phyloP scores from a whole-genome alignment of 2,797 vertebrate species.

The Propithecus perrieri region DNA sequence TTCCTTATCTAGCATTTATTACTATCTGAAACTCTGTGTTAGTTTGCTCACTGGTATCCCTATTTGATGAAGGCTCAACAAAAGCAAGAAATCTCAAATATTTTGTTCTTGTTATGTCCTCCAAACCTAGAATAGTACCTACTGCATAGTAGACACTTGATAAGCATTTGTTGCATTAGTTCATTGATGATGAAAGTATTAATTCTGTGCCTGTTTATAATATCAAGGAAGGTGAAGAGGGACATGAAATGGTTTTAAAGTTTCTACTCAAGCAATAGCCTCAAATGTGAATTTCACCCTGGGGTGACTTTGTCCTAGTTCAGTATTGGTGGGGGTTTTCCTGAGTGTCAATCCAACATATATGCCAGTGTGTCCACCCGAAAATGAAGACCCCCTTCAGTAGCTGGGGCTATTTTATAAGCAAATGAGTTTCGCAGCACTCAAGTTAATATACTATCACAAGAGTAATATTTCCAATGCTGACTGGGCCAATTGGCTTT shows the following conservation, averaged over 20 bases:
- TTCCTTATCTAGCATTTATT: background rate
- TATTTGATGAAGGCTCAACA: background rate
- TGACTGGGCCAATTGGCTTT: conserved; percentile 80
- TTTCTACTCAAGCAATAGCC: background rate
- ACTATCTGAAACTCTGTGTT: background rate
- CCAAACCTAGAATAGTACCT: background rate
- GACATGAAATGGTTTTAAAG: background rate
- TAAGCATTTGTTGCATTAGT: background rate
- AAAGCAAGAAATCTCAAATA: background rate
- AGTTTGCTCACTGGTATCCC: background rate
- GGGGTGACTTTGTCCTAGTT: background rate
- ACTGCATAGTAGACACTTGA: background rate
- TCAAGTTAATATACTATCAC: conserved; percentile 57
- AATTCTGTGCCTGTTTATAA: background rate
- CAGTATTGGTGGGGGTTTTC: background rate
- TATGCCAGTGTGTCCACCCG: background rate
- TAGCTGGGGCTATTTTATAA: conserved; percentile 65
- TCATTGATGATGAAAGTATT: background rate
- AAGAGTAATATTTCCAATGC: conserved; percentile 74
- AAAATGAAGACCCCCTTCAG: conserved; percentile 1
- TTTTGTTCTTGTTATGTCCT: background rate
- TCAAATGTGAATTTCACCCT: background rate
- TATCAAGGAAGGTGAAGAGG: background rate
- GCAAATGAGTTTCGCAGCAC: conserved; percentile 28
- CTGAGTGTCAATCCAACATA: background rate